These are phyloP conservation scores for Notoglanidium macrostoma DNA, from an alignment of 2,797 vertebrate species.

Conservation along the genomic window DNA sequence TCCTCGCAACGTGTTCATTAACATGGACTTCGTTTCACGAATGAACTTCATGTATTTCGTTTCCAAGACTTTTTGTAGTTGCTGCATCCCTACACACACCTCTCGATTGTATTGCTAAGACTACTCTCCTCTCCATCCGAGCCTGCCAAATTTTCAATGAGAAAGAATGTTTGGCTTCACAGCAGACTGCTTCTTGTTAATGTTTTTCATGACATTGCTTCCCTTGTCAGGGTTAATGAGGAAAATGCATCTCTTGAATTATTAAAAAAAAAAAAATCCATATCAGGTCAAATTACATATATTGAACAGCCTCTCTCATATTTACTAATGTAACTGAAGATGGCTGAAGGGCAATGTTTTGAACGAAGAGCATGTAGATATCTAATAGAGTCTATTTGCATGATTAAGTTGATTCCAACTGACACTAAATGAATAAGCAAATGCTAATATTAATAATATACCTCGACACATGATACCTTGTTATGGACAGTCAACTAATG, in stretches of 20 bases:
- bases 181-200: background rate
- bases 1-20: background rate
- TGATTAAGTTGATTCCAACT: background rate
- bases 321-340: background rate
- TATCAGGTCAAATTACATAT: background rate
- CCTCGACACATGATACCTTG: background rate
- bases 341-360: background rate
- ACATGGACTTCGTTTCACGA: background rate
- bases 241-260: background rate
- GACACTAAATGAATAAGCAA: background rate
- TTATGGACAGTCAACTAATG: background rate
- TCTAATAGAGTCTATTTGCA: background rate
- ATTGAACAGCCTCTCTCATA: background rate
- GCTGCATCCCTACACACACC: background rate
- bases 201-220: conserved; percentile 4
- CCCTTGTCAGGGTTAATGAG: background rate
- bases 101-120: background rate
- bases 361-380: background rate
- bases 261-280: background rate
- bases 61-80: background rate
- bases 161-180: background rate
- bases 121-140: background rate
- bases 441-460: background rate
- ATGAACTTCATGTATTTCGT: background rate
- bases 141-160: background rate